These are phyloP conservation scores for Drosophila tanythrix DNA, from an alignment of 2,888 invertebrate species.

Conservation along the genomic window DNA sequence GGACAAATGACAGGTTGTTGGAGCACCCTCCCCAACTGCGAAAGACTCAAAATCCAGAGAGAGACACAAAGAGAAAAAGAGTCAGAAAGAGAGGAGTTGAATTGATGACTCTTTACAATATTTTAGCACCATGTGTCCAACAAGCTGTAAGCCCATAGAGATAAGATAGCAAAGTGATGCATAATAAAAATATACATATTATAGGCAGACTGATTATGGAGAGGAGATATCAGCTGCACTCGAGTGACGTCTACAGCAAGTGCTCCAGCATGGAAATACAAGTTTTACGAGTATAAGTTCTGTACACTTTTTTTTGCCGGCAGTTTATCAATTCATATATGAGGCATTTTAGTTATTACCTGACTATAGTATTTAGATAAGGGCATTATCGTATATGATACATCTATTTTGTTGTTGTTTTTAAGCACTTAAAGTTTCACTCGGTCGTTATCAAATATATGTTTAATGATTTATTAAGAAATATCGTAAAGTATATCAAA, in stretches of 20 bases:
- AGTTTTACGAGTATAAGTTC: not conserved
- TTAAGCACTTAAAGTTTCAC: conserved; percentile 3
- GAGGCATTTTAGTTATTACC: conserved; percentile 43
- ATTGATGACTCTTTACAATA: conserved; percentile 28
- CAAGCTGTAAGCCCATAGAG: conserved; percentile 36
- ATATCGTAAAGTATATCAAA: conserved; percentile 7
- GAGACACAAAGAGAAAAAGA: conserved; percentile 5
- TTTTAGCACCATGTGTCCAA: conserved; percentile 43
- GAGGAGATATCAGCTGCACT: conserved; percentile 6
- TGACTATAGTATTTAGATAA: conserved; percentile 67
- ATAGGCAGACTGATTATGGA: not conserved
- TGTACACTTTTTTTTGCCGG: conserved; percentile 1
- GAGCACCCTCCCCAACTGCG: not conserved
- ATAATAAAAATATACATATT: not conserved
- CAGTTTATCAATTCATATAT: conserved; percentile 32
- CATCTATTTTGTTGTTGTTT: conserved; percentile 56
- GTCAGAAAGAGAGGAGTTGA: conserved; percentile 25
- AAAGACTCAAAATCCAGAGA: conserved; percentile 17
- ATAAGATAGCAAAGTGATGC: conserved; percentile 32
- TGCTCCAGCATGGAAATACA: not conserved
- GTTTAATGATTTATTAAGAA: conserved; percentile 14
- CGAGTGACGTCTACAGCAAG: conserved; percentile 4
- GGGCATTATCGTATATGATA: conserved; percentile 71
- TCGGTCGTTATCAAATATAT: conserved; percentile 28
- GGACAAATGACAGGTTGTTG: conserved; percentile 48